A percentile compares a stretch with the other conserved stretches of the same genome.
phyloP scores from a whole-genome alignment of 1,140 invertebrate genomes.

The Lordiphosa clarofinis region DNA sequence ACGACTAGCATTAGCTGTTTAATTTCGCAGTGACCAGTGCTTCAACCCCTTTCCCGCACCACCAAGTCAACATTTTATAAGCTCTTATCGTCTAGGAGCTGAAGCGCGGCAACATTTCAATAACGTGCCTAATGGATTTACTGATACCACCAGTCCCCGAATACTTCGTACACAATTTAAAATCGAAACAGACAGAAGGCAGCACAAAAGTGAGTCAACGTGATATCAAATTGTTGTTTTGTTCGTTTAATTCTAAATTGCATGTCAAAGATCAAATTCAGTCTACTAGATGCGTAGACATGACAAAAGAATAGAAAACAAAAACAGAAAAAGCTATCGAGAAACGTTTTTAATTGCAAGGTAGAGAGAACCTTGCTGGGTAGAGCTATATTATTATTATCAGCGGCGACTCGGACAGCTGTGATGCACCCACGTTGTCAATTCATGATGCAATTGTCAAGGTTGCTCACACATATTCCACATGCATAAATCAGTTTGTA shows the following conservation, averaged over 20 bases:
- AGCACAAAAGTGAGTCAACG: conserved; percentile 54
- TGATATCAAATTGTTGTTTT: conserved; percentile 43
- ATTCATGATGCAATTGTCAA: conserved; percentile 7
- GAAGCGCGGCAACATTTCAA: conserved; percentile 40
- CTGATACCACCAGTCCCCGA: conserved; percentile 47
- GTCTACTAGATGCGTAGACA: conserved; percentile 46
- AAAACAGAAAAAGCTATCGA: conserved; percentile 6
- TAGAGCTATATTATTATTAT: conserved; percentile 4
- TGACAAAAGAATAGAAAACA: not conserved
- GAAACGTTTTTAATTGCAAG: conserved; percentile 30
- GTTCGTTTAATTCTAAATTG: conserved; percentile 39
- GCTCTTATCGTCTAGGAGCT: conserved; percentile 43
- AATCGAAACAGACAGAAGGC: conserved; percentile 23
- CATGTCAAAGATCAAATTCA: conserved; percentile 65
- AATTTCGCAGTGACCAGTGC: conserved; percentile 38
- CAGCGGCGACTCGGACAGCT: conserved; percentile 11
- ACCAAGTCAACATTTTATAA: conserved; percentile 25
- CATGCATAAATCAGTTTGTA: not conserved
- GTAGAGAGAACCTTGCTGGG: conserved; percentile 16
- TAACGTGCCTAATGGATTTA: conserved; percentile 62
- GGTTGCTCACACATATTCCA: not conserved
- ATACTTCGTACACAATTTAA: conserved; percentile 27
- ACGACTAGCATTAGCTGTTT: conserved; percentile 53
- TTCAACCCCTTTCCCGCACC: conserved; percentile 15
- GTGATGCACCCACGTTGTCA: conserved; percentile 12